Base-by-base conservation (phyloP, 2,888 invertebrate species). In the Tachina lurida region DNA sequence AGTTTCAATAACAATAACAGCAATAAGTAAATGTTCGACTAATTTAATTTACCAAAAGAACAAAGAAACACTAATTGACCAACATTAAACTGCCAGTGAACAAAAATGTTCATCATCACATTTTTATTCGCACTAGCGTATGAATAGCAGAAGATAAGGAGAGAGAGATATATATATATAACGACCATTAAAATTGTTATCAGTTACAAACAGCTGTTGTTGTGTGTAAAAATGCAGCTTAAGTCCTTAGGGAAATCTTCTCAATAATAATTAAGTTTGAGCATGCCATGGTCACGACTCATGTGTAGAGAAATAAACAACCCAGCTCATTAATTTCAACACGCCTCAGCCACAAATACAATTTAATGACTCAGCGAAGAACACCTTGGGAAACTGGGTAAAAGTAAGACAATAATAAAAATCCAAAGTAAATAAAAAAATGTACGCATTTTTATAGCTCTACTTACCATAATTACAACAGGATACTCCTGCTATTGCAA, bases 291-390 rank as follows among this genome's bases (percentile, higher is more conserved):
- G 68, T 54, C 67, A 73, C 73, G 77, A 68, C 7, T 31, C 31
- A 31, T 31, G 31, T 31, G 60, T 68, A 60, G 47, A 68, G 65
- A 78, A 22, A 19, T n/a, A 54, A 65, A 54, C 52, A 41, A 47
- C 73, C 77, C 77, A 68, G 43, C 60, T 73, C 77, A 78, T 83
- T 83, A 78, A 83, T 73, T 73, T 60, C 52, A 83, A 60, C 77
- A 83, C 83, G 77, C 83, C 83, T 68, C 83, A 22, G 58, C 58
- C 49, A 60, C 76, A 71, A 71, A 77, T 43, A 83, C 67, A 67
- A 71, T 73, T 77, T 52, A 77, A 67, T 58, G 39, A 58, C 45
- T 67, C 47, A 49, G 52, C 52, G 31, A 74, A 60, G 31, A 74
- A 60, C 77, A 73, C 65, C 52, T 62, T 58, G 45, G 3, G 22